Conservation (phyloP, 2,888 invertebrate species). For the Hirudinaria manillensis region DNA sequence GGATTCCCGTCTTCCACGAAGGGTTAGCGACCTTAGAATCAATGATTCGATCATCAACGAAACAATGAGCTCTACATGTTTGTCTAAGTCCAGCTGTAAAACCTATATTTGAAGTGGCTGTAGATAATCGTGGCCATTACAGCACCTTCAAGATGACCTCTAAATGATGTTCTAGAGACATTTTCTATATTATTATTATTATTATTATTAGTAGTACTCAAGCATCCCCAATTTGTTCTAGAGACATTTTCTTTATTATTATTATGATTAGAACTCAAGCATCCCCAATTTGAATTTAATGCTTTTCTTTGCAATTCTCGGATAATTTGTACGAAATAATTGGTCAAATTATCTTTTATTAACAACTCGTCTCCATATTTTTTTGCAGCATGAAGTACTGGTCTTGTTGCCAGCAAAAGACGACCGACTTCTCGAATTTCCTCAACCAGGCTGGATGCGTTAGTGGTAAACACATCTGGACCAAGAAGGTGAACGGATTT, state of each 20-base stretch:
- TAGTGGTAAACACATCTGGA: conserved; percentile 79
- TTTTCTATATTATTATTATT: not conserved
- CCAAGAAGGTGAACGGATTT: conserved; percentile 57
- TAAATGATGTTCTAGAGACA: conserved; percentile 1
- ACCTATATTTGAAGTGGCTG: too few species aligned
- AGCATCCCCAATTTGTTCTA: too few species aligned
- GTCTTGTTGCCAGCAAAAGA: conserved; percentile 88
- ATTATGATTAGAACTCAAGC: not conserved
- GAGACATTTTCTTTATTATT: not conserved
- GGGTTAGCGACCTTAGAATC: conserved; percentile 57
- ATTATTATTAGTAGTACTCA: not conserved
- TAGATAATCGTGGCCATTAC: too few species aligned
- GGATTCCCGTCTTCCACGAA: conserved; percentile 87
- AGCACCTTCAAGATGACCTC: too few species aligned
- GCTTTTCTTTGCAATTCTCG: too few species aligned
- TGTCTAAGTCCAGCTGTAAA: too few species aligned
- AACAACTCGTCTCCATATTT: too few species aligned
- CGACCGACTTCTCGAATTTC: conserved; percentile 87
- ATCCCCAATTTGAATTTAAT: not conserved
- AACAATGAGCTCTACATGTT: too few species aligned
- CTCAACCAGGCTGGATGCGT: conserved; percentile 84
- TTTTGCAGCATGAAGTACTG: conserved; percentile 74
- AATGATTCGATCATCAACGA: too few species aligned
- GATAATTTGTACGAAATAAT: too few species aligned
- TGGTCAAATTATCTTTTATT: too few species aligned